phyloP scores from a whole-genome alignment of 2,797 vertebrate genomes.

The Xerus rutilus region DNA sequence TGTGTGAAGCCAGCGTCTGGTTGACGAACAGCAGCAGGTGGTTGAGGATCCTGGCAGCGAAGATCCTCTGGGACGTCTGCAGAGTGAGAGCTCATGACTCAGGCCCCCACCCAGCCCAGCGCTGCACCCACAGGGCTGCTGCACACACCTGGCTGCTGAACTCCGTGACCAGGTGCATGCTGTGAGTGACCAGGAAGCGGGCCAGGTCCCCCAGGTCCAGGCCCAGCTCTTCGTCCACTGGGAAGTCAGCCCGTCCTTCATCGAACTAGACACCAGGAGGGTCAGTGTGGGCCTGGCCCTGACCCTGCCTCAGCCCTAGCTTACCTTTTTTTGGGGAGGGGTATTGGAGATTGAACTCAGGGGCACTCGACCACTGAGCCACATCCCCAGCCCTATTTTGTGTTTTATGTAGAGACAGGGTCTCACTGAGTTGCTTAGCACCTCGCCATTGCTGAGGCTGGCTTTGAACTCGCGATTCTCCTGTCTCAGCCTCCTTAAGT shows the following conservation, averaged over 20 bases:
- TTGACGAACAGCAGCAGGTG: slow-evolving; percentile 96
- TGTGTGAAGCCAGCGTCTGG: slow-evolving; percentile 87
- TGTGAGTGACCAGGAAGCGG: slow-evolving; percentile 91
- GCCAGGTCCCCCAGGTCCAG: slow-evolving; percentile 88
- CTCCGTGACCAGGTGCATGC: slow-evolving; percentile 91
- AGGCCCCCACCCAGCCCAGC: neutral
- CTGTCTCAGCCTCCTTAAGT: too few species aligned
- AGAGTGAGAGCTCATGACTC: neutral
- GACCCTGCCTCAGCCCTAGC: too few species aligned
- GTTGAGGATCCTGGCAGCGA: slow-evolving; percentile 89
- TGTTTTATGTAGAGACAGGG: too few species aligned
- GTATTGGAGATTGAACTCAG: too few species aligned
- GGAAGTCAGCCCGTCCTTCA: slow-evolving; percentile 91
- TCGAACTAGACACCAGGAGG: slow-evolving; percentile 89
- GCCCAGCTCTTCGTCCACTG: slow-evolving; percentile 84
- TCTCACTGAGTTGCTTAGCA: too few species aligned
- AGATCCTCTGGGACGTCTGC: slow-evolving; percentile 92
- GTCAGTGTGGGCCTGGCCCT: neutral
- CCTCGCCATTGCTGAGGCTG: too few species aligned
- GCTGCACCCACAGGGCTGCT: too few species aligned
- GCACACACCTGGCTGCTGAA: slow-evolving; percentile 90
- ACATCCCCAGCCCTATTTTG: too few species aligned
- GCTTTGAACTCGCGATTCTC: too few species aligned
- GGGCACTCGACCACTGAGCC: too few species aligned
- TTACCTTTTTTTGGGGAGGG: too few species aligned